phyloP scores from a whole-genome alignment of 1,140 invertebrate genomes.

The Ladona fulva region DNA sequence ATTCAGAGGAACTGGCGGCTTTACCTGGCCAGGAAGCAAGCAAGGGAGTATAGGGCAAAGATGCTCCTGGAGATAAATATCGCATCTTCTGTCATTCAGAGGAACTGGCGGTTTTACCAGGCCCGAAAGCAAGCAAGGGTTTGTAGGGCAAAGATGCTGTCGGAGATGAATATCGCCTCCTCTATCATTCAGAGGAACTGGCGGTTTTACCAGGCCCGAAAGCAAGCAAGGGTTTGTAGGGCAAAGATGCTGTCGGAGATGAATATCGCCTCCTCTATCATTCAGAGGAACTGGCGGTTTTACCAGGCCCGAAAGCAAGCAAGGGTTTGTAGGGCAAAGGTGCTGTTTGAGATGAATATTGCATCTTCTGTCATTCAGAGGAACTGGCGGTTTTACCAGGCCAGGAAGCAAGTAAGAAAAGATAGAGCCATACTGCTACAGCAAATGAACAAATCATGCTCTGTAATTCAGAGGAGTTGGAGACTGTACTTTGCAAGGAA shows the following conservation, averaged over 20 bases:
- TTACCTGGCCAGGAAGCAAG: neutral
- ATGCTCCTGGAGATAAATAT: too few relatives aligned
- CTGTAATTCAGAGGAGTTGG: neutral
- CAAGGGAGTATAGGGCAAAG: neutral
- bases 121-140: neutral
- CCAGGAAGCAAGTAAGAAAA: neutral
- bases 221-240: neutral
- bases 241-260: too few relatives aligned
- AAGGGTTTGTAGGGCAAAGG: too few relatives aligned
- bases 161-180: too few relatives aligned
- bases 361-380: too few relatives aligned
- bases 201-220: neutral
- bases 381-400: neutral
- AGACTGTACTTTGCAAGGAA: neutral
- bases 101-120: neutral
- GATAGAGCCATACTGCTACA: too few relatives aligned
- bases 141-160: too few relatives aligned
- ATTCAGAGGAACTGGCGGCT: neutral
- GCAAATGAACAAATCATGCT: too few relatives aligned
- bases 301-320: neutral
- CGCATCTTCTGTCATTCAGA: neutral
- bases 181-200: neutral
- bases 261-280: too few relatives aligned
- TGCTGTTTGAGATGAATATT: too few relatives aligned
- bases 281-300: neutral